A percentile compares a stretch with the other conserved stretches of the same genome.
These are phyloP conservation scores for Actinia equina DNA, from an alignment of 64 coral and sea anemone genomes.

Conservation along the genomic window DNA sequence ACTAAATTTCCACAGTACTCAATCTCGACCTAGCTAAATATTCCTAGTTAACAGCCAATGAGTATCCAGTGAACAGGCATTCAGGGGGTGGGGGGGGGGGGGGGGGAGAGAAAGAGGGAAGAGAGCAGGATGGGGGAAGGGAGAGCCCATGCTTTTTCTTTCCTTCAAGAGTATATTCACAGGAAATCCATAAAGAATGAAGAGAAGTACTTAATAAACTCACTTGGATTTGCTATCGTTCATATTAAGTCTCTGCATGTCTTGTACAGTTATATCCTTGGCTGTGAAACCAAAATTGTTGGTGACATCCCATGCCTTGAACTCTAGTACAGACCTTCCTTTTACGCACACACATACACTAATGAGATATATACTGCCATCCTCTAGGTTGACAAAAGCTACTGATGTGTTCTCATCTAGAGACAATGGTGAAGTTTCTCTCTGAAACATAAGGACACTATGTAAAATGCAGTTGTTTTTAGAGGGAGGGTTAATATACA, in stretches of 20 bases:
- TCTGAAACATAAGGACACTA: slow-evolving; percentile 28
- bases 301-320: slow-evolving; percentile 81
- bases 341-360: slow-evolving; percentile 45
- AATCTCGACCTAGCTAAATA: too few relatives aligned
- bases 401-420: slow-evolving; percentile 60
- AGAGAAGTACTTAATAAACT: background rate
- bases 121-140: too few relatives aligned
- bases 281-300: slow-evolving; percentile 73
- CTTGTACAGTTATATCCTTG: slow-evolving; percentile 71
- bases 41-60: too few relatives aligned
- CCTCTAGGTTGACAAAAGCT: slow-evolving; percentile 59
- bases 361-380: slow-evolving; percentile 55
- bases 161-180: too few relatives aligned
- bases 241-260: slow-evolving; percentile 42
- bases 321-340: slow-evolving; percentile 67
- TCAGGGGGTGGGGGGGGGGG: too few relatives aligned
- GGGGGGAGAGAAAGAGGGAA: too few relatives aligned
- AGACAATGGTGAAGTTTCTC: slow-evolving; percentile 71
- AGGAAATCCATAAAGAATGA: background rate
- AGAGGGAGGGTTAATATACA: background rate
- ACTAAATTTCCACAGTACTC: too few relatives aligned
- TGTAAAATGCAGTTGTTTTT: background rate
- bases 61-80: too few relatives aligned
- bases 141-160: too few relatives aligned
- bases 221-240: slow-evolving; percentile 93